phyloP scores from a whole-genome alignment of 1,140 invertebrate genomes.

The Rhysida immarginata region DNA sequence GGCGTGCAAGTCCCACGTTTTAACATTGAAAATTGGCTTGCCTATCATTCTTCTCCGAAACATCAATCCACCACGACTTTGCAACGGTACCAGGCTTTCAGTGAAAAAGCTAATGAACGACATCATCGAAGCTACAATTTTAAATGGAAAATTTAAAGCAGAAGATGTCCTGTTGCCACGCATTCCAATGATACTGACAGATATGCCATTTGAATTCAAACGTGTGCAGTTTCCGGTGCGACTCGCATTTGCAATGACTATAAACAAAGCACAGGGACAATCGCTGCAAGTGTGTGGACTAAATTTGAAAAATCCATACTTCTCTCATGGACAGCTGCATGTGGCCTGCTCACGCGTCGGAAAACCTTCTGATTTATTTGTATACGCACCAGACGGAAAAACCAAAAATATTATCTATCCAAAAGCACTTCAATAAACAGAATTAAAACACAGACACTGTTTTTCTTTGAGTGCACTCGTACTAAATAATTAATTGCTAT shows the following conservation, averaged over 20 bases:
- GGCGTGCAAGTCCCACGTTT: conserved; percentile 18
- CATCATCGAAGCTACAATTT: conserved; percentile 29
- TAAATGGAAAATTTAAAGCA: conserved; percentile 30
- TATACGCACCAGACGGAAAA: conserved; percentile 16
- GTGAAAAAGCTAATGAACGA: conserved; percentile 7
- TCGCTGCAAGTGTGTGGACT: conserved; percentile 13
- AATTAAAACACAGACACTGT: not conserved
- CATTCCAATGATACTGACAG: conserved; percentile 29
- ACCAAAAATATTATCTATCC: conserved; percentile 19
- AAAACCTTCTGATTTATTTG: conserved; percentile 17
- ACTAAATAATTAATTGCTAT: no score
- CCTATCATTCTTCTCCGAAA: conserved; percentile 33
- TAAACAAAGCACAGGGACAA: conserved; percentile 29
- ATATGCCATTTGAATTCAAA: conserved; percentile 27
- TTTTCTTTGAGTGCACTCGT: not conserved
- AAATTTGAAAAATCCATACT: conserved; percentile 9
- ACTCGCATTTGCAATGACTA: conserved; percentile 36
- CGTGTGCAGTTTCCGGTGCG: conserved; percentile 23
- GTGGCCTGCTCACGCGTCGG: conserved; percentile 17
- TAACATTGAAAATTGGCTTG: conserved; percentile 19
- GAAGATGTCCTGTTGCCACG: conserved; percentile 29
- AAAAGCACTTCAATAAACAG: conserved; percentile 13
- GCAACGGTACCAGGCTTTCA: conserved; percentile 21
- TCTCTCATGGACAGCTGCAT: conserved; percentile 13
- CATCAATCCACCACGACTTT: conserved; percentile 21